Conservation (phyloP, 2,797 vertebrate genomes). For the Tympanoctomys barrerae region DNA sequence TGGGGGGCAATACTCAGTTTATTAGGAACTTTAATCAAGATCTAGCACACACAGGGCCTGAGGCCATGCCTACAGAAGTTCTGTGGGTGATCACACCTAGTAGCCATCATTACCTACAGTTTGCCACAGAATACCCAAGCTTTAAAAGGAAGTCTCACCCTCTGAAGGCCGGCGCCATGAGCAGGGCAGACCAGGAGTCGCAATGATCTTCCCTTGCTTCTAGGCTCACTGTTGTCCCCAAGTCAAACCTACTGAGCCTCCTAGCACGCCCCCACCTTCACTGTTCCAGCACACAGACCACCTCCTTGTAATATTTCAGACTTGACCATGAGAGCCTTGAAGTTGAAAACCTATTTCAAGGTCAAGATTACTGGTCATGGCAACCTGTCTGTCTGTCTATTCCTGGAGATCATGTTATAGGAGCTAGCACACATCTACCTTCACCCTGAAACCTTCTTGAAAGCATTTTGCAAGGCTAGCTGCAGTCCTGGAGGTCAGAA, state of each 20-base stretch:
- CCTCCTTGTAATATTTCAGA: not conserved
- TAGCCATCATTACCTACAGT: not conserved
- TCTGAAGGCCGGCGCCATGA: no score
- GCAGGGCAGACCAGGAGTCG: no score
- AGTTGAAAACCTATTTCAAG: not conserved
- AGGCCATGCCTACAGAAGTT: not conserved
- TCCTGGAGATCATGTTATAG: not conserved
- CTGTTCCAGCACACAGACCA: not conserved
- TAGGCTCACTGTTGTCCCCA: not conserved
- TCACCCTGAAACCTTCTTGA: not conserved
- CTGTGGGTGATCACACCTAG: not conserved
- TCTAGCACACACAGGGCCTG: not conserved
- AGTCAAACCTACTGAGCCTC: not conserved
- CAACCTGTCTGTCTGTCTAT: not conserved
- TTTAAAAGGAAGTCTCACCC: not conserved
- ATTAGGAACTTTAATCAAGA: not conserved
- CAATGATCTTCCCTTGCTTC: not conserved
- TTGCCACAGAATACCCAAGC: not conserved
- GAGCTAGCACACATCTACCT: not conserved
- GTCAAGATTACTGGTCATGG: not conserved
- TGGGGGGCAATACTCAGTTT: not conserved
- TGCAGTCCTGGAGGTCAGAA: not conserved
- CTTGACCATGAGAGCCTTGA: not conserved
- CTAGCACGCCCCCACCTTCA: rapidly evolving
- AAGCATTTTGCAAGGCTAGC: not conserved